Conservation (phyloP, 1,140 invertebrate species). For the Sipha flava region DNA sequence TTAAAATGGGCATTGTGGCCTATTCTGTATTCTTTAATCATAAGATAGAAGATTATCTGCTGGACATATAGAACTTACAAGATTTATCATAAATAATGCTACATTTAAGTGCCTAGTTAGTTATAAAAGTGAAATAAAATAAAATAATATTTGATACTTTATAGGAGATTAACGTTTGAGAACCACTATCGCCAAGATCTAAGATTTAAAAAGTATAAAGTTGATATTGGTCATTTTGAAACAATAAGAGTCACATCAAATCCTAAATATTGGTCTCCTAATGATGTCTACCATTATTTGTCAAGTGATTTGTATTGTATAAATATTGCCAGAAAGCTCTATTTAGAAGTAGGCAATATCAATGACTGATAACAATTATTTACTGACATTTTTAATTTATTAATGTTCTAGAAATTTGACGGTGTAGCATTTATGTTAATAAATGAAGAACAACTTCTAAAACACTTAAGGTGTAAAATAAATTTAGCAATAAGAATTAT, state of each 20-base stretch:
- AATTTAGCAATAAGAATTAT: slow-evolving; percentile 1
- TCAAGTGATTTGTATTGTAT: background rate
- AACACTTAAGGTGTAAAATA: background rate
- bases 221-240: background rate
- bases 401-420: background rate
- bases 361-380: background rate
- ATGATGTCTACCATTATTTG: background rate
- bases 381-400: background rate
- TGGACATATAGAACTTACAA: too few relatives aligned
- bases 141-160: too few relatives aligned
- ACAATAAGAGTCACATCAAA: background rate
- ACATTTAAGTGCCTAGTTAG: too few relatives aligned
- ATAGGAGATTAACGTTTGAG: background rate
- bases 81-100: too few relatives aligned
- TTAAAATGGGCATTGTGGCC: too few relatives aligned
- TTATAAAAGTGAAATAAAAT: too few relatives aligned
- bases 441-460: slow-evolving; percentile 1
- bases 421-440: slow-evolving; percentile 12
- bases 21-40: too few relatives aligned
- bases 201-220: background rate
- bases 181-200: background rate
- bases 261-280: background rate
- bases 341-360: background rate
- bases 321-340: background rate
- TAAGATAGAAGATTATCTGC: too few relatives aligned